phyloP scores from a whole-genome alignment of 2,888 invertebrate species.

The Nemotelus pantherinus region DNA sequence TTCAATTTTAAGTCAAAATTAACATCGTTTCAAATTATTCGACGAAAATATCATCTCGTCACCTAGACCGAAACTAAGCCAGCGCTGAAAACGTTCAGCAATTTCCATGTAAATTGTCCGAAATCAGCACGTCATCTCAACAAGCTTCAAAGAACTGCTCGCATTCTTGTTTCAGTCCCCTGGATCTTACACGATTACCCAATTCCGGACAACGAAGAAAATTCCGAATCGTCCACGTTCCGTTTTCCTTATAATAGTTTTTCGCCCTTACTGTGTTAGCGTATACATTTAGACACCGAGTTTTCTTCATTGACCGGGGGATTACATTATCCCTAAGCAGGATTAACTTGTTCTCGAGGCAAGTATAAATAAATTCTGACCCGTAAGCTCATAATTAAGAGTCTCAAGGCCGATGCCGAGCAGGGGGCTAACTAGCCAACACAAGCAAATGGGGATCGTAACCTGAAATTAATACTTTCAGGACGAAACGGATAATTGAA shows the following conservation, averaged over 20 bases:
- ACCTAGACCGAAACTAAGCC: conserved; percentile 12
- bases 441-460: conserved; percentile 27
- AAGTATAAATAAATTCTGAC: conserved; percentile 41
- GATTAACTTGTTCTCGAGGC: conserved; percentile 42
- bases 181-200: neutral
- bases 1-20: conserved; percentile 32
- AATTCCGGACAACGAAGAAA: conserved; percentile 1
- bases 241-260: neutral
- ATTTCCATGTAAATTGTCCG: conserved; percentile 39
- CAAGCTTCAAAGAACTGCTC: neutral
- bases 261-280: neutral
- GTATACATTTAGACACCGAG: conserved; percentile 13
- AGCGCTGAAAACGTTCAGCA: conserved; percentile 26
- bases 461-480: conserved; percentile 38
- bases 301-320: conserved; percentile 40
- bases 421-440: neutral
- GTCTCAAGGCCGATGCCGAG: conserved; percentile 26
- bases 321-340: conserved; percentile 40
- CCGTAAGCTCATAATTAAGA: conserved; percentile 40
- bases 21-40: conserved; percentile 34
- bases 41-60: conserved; percentile 31
- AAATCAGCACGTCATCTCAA: conserved; percentile 40
- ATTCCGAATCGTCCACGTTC: neutral
- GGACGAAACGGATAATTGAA: conserved; percentile 31
- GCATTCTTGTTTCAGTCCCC: neutral